These are phyloP conservation scores for Onthophagus taurus DNA, from an alignment of 1,140 invertebrate species.

Conservation along the genomic window DNA sequence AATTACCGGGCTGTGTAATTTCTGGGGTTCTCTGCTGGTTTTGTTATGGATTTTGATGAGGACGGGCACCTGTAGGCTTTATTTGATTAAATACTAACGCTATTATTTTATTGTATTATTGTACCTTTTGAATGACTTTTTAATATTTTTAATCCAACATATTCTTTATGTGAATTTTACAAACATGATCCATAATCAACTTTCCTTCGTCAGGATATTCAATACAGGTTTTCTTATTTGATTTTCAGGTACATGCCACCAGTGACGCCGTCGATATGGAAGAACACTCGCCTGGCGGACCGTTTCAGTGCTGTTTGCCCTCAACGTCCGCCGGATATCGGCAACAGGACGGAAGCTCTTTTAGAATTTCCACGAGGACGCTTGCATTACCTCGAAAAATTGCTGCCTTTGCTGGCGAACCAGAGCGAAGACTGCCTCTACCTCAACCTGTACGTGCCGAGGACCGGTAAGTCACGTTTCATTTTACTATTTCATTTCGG, in stretches of 20 bases:
- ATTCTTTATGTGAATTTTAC: no score
- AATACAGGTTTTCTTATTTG: background rate
- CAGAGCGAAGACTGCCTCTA: conserved; percentile 97
- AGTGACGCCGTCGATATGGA: conserved; percentile 82
- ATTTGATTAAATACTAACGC: no score
- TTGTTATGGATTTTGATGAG: no score
- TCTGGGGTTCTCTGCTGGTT: no score
- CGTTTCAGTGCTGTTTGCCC: conserved; percentile 82
- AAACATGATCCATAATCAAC: no score
- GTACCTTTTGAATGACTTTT: no score
- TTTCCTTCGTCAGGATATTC: no score
- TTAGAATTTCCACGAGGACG: conserved; percentile 67
- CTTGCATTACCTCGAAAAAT: conserved; percentile 68
- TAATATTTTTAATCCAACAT: no score
- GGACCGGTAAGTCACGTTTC: conserved; percentile 53
- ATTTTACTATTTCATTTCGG: no score
- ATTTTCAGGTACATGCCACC: conserved; percentile 81
- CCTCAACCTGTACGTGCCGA: conserved; percentile 90
- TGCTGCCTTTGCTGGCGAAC: conserved; percentile 73
- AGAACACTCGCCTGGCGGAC: conserved; percentile 69
- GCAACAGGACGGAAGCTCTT: conserved; percentile 61
- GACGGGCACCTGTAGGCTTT: no score
- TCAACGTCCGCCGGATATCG: conserved; percentile 63
- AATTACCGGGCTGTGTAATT: no score
- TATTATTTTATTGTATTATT: no score